phyloP scores from a whole-genome alignment of 2,888 invertebrate species.

The Leptopilina syphax region DNA sequence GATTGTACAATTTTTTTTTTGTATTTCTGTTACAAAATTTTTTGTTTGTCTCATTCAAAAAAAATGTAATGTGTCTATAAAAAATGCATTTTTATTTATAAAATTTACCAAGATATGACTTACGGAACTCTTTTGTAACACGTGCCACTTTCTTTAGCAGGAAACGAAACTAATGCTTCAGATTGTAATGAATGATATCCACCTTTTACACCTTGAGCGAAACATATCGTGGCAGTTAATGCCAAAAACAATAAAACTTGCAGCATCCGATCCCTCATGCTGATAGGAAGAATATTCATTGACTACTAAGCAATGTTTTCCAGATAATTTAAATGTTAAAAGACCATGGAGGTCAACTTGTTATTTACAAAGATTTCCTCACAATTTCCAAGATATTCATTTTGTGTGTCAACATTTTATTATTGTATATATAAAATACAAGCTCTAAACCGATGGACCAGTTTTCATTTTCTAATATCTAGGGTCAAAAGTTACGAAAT shows the following conservation, averaged over 20 bases:
- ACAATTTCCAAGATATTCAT: slow-evolving; percentile 25
- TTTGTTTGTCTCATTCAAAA: no score
- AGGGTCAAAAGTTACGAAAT: background rate
- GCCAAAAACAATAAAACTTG: slow-evolving; percentile 55
- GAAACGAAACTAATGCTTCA: slow-evolving; percentile 48
- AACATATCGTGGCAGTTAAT: slow-evolving; percentile 52
- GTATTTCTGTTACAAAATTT: no score
- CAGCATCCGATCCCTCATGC: slow-evolving; percentile 63
- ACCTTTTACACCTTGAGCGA: slow-evolving; percentile 65
- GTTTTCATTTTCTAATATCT: background rate
- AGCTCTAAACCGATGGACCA: background rate
- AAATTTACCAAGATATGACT: slow-evolving; percentile 70
- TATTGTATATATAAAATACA: background rate
- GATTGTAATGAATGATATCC: slow-evolving; percentile 55
- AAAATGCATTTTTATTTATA: no score
- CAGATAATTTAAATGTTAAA: slow-evolving; percentile 30
- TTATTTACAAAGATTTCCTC: slow-evolving; percentile 29
- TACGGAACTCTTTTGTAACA: slow-evolving; percentile 84
- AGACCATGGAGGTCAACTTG: slow-evolving; percentile 34
- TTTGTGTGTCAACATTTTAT: slow-evolving; percentile 13
- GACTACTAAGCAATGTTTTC: slow-evolving; percentile 60
- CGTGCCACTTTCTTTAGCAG: slow-evolving; percentile 76
- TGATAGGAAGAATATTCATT: slow-evolving; percentile 57
- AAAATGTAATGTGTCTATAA: no score
- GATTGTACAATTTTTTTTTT: no score